These are phyloP conservation scores for Homarus americanus DNA, from an alignment of 1,140 invertebrate genomes.

Conservation along the genomic window DNA sequence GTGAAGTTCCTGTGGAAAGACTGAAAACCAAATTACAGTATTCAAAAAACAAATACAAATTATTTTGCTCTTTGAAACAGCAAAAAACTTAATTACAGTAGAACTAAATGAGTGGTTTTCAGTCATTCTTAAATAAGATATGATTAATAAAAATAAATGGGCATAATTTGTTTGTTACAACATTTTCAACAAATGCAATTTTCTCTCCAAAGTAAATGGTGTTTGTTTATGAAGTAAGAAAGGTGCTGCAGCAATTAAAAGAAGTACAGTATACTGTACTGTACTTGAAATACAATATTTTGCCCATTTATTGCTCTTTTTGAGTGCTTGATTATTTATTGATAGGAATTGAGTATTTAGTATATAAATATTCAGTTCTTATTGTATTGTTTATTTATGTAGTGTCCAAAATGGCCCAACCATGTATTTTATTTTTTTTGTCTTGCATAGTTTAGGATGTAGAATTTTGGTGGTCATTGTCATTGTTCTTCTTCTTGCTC, in stretches of 20 bases:
- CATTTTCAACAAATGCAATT: background rate
- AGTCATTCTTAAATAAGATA: constrained; percentile 15
- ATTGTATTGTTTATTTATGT: constrained; percentile 44
- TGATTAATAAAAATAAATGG: background rate
- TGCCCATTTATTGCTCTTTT: constrained; percentile 7
- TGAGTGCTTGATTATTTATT: constrained; percentile 48
- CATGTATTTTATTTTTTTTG: constrained; percentile 10
- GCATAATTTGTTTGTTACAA: constrained; percentile 3
- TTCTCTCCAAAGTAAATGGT: background rate
- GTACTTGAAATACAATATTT: background rate
- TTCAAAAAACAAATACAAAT: background rate
- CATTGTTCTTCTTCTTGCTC: constrained; percentile 30
- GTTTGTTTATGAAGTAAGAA: too few relatives aligned
- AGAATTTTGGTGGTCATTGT: constrained; percentile 49
- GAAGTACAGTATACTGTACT: background rate
- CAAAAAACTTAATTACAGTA: background rate
- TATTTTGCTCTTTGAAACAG: background rate
- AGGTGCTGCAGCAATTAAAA: too few relatives aligned
- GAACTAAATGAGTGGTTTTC: background rate
- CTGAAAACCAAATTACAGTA: constrained; percentile 25
- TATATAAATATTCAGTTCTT: constrained; percentile 13
- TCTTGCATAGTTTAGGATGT: constrained; percentile 51
- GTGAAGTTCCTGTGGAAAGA: constrained; percentile 39
- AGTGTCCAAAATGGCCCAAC: constrained; percentile 39
- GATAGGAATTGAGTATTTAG: constrained; percentile 32